phyloP scores from a whole-genome alignment of 2,113 vertebrate genomes.

The Melanocharis versteri region DNA sequence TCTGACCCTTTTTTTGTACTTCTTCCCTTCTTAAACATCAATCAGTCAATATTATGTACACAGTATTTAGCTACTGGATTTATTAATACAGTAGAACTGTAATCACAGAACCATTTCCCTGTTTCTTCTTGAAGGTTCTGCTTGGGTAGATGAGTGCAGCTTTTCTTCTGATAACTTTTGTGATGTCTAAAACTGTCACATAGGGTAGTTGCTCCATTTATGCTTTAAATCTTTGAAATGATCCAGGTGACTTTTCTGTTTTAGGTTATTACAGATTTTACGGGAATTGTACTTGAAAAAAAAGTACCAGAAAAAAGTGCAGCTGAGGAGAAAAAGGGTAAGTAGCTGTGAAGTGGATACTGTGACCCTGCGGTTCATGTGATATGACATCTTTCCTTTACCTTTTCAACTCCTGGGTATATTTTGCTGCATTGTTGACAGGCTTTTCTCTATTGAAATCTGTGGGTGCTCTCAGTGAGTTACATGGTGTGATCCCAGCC shows the following conservation, averaged over 20 bases:
- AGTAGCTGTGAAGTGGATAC: neutral
- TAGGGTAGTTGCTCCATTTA: neutral
- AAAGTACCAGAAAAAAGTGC: conserved; percentile 32
- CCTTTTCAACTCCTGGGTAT: neutral
- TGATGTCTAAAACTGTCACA: neutral
- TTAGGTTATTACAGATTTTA: conserved; percentile 80
- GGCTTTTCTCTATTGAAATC: neutral
- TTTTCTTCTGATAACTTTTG: neutral
- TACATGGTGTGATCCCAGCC: neutral
- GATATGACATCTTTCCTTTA: neutral
- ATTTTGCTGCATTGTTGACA: neutral
- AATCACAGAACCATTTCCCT: neutral
- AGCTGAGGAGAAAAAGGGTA: conserved; percentile 65
- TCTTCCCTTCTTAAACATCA: neutral
- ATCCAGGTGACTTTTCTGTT: neutral
- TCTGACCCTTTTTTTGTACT: neutral
- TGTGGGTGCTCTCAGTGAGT: neutral
- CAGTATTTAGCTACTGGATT: neutral
- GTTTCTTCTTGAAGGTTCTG: neutral
- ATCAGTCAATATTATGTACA: neutral
- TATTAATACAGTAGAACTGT: neutral
- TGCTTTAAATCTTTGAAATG: neutral
- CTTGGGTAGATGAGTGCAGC: neutral
- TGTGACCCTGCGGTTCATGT: neutral
- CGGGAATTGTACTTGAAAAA: conserved; percentile 78